A percentile compares a stretch with the other conserved stretches of the same genome.
These are phyloP conservation scores for Patella pellucida DNA, from an alignment of 2,888 invertebrate species.

Conservation along the genomic window DNA sequence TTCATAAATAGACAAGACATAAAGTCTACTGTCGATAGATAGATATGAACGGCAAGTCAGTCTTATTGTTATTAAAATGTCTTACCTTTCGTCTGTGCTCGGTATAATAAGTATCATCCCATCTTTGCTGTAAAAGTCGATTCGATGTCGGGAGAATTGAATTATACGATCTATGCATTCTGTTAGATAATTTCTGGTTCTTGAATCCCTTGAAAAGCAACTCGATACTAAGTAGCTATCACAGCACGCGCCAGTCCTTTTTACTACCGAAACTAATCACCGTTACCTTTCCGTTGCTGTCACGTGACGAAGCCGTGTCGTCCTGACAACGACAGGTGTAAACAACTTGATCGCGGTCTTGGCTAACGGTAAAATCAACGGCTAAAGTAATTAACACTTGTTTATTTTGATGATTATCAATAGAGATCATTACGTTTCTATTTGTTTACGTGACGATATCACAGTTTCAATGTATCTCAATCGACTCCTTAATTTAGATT, in stretches of 20 bases:
- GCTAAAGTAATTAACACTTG: too few species aligned
- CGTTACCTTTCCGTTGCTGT: constrained; percentile 31
- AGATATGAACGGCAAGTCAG: too few species aligned
- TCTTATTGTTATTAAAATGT: neutral
- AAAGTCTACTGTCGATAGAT: too few species aligned
- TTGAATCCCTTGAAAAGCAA: neutral
- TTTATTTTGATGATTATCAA: too few species aligned
- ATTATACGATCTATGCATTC: constrained; percentile 69
- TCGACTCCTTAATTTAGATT: too few species aligned
- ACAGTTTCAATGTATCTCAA: too few species aligned
- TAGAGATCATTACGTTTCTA: too few species aligned
- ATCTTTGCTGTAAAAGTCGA: constrained; percentile 67
- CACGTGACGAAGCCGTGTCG: constrained; percentile 50
- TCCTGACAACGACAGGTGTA: constrained; percentile 14
- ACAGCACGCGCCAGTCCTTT: constrained; percentile 20
- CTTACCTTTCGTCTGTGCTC: constrained; percentile 68
- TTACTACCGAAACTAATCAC: constrained; percentile 19
- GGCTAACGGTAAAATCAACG: too few species aligned
- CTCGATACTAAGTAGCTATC: neutral
- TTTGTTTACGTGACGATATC: too few species aligned
- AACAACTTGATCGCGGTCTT: too few species aligned
- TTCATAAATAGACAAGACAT: too few species aligned
- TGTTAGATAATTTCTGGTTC: constrained; percentile 20
- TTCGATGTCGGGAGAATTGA: constrained; percentile 67
- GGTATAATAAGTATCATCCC: constrained; percentile 69